Percentiles rank a stretch among this genome's conserved stretches.
Evolutionary conservation across 2,113 vertebrate genomes (phyloP).

Genomic region (Potamarius usumacintae): DNA sequence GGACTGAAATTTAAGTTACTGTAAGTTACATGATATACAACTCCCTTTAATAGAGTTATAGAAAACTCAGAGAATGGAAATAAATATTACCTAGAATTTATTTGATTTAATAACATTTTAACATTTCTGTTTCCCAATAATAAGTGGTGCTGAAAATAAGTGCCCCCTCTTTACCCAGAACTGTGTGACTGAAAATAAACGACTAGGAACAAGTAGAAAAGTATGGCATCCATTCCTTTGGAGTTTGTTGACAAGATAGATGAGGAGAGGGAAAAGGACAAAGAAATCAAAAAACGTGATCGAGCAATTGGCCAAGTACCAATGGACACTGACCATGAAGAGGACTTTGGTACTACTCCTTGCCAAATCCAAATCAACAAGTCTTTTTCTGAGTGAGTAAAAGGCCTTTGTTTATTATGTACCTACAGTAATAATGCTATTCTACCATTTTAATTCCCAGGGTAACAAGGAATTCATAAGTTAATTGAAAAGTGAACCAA

Average conservation of each 20-base stretch:
- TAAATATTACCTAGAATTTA: neutral
- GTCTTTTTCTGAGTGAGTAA: constrained; percentile 72
- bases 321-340: constrained; percentile 84
- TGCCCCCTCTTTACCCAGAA: neutral
- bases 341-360: constrained; percentile 67
- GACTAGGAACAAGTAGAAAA: constrained; percentile 65
- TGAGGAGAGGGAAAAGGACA: constrained; percentile 56
- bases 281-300: constrained; percentile 48
- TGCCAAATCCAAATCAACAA: constrained; percentile 76
- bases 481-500: neutral
- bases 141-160: neutral
- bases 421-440: neutral
- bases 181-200: neutral
- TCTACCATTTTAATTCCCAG: neutral
- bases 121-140: neutral
- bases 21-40: neutral
- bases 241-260: constrained; percentile 71
- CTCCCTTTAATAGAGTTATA: neutral
- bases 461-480: neutral
- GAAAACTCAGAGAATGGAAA: neutral
- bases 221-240: constrained; percentile 59
- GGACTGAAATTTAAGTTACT: neutral
- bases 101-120: neutral
- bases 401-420: neutral
- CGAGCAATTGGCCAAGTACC: constrained; percentile 68